Percentiles rank a stretch among this genome's conserved stretches.
These are phyloP conservation scores for Cochlearius cochlearius DNA, from an alignment of 2,113 vertebrate species.

Conservation along the genomic window DNA sequence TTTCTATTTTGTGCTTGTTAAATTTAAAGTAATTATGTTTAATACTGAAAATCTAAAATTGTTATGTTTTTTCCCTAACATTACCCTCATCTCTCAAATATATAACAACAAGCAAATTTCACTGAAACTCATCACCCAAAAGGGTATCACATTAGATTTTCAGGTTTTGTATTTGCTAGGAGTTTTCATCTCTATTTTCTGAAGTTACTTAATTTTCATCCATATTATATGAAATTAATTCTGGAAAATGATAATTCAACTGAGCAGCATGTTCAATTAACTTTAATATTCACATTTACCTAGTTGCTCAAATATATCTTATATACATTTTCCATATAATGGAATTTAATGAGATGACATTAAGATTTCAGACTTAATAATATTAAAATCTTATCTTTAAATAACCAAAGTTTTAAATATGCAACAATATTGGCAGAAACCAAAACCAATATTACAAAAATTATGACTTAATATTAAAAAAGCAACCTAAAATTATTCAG, in stretches of 20 bases:
- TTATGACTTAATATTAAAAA: background rate
- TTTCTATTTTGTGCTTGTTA: background rate
- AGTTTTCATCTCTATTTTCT: background rate
- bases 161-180: background rate
- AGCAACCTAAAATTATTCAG: background rate
- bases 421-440: background rate
- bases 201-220: background rate
- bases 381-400: background rate
- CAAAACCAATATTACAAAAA: background rate
- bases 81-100: background rate
- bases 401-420: background rate
- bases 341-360: background rate
- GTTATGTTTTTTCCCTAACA: background rate
- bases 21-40: background rate
- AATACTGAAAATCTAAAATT: background rate
- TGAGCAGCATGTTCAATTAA: background rate
- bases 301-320: background rate
- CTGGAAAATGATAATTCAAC: background rate
- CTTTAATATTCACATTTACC: background rate
- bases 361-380: background rate
- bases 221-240: background rate
- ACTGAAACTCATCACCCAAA: background rate
- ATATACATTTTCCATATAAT: background rate
- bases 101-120: background rate
- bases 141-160: background rate